Conservation (phyloP, 2,797 vertebrate genomes). For the Arremon aurantiirostris region DNA sequence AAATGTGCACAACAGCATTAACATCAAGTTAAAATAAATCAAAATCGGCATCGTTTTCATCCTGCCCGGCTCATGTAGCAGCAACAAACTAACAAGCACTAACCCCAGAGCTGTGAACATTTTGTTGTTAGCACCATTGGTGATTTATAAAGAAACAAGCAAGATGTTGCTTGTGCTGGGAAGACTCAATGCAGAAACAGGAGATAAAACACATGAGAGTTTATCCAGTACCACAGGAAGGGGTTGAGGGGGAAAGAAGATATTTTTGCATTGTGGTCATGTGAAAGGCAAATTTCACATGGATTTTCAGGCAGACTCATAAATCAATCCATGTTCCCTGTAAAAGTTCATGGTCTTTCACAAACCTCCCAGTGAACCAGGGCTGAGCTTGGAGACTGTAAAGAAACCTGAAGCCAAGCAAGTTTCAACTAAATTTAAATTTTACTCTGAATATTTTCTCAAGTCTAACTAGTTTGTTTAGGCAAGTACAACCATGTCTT, state of each 20-base stretch:
- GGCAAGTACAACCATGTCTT: not conserved
- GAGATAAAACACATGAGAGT: conserved; percentile 2
- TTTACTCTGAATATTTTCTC: conserved; percentile 13
- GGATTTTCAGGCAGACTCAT: conserved; percentile 45
- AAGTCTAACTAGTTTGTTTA: conserved; percentile 17
- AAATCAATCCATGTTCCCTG: conserved; percentile 40
- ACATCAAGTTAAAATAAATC: not conserved
- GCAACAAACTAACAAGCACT: not conserved
- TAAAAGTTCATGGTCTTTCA: conserved; percentile 62
- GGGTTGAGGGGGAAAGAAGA: not conserved
- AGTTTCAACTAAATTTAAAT: conserved; percentile 35
- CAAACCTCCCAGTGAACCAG: conserved; percentile 56
- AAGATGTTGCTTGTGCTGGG: not conserved
- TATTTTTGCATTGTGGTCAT: conserved; percentile 8
- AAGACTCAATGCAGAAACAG: not conserved
- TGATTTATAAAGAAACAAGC: conserved; percentile 24
- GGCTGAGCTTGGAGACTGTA: conserved; percentile 11
- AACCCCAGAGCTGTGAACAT: not conserved
- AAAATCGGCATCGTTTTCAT: not conserved
- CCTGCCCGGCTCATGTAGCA: not conserved
- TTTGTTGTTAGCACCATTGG: not conserved
- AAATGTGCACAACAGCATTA: not conserved
- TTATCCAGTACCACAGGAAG: not conserved
- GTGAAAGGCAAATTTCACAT: conserved; percentile 48
- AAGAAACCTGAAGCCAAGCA: conserved; percentile 59